These are phyloP conservation scores for Xenopus laevis DNA, from an alignment of 2,113 vertebrate genomes.

Conservation along the genomic window DNA sequence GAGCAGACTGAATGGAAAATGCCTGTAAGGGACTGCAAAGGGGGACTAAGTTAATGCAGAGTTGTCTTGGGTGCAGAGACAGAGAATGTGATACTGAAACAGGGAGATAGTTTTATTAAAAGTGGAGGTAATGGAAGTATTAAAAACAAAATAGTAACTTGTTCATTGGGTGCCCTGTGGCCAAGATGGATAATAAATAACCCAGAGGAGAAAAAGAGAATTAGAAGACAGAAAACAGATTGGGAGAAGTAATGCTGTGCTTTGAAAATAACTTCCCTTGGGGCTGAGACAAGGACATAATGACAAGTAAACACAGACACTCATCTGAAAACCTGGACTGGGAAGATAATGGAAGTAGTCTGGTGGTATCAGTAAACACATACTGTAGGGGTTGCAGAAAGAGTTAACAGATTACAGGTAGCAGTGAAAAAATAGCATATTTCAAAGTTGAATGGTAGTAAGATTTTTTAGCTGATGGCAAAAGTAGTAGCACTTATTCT, in stretches of 20 bases:
- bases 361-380: not conserved
- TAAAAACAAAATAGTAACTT: slow-evolving; percentile 25
- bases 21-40: slow-evolving; percentile 6
- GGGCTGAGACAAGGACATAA: slow-evolving; percentile 22
- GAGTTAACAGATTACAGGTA: too few species aligned
- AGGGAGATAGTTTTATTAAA: slow-evolving; percentile 13
- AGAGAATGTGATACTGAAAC: not conserved
- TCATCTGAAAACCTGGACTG: not conserved
- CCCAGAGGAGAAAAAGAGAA: slow-evolving; percentile 7
- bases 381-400: too few species aligned
- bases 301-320: slow-evolving; percentile 11
- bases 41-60: slow-evolving; percentile 19
- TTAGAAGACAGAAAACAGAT: slow-evolving; percentile 26
- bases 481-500: too few species aligned
- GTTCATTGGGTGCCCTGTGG: slow-evolving; percentile 9
- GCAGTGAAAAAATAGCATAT: too few species aligned
- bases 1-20: slow-evolving; percentile 24
- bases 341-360: not conserved
- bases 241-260: slow-evolving; percentile 26
- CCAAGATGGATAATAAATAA: slow-evolving; percentile 12
- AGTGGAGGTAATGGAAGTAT: slow-evolving; percentile 25
- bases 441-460: too few species aligned
- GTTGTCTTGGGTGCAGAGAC: slow-evolving; percentile 8
- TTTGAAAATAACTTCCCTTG: slow-evolving; percentile 21
- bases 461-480: too few species aligned